A percentile compares a stretch with the other conserved stretches of the same genome.
Conservation (phyloP, 2,113 vertebrate species). For the Tautogolabrus adspersus region DNA sequence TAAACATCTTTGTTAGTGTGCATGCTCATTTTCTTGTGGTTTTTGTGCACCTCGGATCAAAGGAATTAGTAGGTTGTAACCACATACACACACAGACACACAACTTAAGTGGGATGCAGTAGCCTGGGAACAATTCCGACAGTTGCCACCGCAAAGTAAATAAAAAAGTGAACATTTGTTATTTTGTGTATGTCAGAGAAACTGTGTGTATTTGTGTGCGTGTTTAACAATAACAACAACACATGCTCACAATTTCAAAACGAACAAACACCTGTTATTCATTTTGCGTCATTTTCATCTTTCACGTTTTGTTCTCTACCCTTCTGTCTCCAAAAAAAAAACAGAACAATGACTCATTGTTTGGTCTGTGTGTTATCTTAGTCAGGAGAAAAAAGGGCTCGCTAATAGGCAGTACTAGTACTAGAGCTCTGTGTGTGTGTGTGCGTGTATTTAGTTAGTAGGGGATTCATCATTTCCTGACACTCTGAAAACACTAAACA, state of each 20-base stretch:
- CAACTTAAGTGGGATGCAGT: background rate
- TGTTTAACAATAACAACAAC: background rate
- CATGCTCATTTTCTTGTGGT: background rate
- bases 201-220: slow-evolving; percentile 5
- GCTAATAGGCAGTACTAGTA: slow-evolving; percentile 33
- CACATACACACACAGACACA: slow-evolving; percentile 25
- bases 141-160: background rate
- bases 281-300: background rate
- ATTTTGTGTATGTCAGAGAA: background rate
- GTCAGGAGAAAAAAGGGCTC: slow-evolving; percentile 21
- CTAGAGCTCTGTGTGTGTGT: slow-evolving; percentile 8
- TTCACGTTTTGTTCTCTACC: background rate
- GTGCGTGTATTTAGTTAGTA: slow-evolving; percentile 48
- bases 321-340: background rate
- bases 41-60: slow-evolving; percentile 20
- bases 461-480: slow-evolving; percentile 71
- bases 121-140: slow-evolving; percentile 11
- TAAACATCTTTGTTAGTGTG: slow-evolving; percentile 1
- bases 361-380: slow-evolving; percentile 7
- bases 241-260: background rate
- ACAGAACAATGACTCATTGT: slow-evolving; percentile 23
- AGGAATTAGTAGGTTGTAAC: slow-evolving; percentile 13
- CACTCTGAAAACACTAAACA: slow-evolving; percentile 63
- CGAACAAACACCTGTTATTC: slow-evolving; percentile 38
- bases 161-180: background rate